These are phyloP conservation scores for Syngnathus floridae DNA, from an alignment of 2,113 vertebrate species.

Conservation along the genomic window DNA sequence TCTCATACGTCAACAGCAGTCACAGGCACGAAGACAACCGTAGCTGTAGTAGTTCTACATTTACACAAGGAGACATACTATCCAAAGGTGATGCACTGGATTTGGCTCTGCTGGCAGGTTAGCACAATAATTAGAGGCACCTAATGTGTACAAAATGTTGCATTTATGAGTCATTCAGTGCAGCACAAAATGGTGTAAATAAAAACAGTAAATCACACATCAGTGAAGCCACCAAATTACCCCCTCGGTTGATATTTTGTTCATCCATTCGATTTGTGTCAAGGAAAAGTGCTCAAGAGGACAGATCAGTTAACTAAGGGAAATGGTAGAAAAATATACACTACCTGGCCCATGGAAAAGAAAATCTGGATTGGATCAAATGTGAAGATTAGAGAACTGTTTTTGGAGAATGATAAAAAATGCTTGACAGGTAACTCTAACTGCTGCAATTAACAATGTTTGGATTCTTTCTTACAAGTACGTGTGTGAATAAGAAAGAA, in stretches of 20 bases:
- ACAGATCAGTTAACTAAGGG: slow-evolving; percentile 24
- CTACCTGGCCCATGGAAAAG: background rate
- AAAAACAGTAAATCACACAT: slow-evolving; percentile 52
- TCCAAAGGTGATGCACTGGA: slow-evolving; percentile 19
- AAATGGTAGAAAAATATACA: slow-evolving; percentile 19
- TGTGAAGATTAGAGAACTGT: background rate
- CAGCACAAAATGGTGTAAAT: slow-evolving; percentile 50
- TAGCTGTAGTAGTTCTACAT: slow-evolving; percentile 35
- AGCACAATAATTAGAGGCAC: slow-evolving; percentile 46
- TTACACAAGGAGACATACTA: slow-evolving; percentile 26
- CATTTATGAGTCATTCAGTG: slow-evolving; percentile 47
- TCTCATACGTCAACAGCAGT: slow-evolving; percentile 59
- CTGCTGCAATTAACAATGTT: background rate
- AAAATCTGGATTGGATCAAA: background rate
- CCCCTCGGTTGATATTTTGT: slow-evolving; percentile 16
- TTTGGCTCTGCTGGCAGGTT: slow-evolving; percentile 28
- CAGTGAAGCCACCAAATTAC: slow-evolving; percentile 22
- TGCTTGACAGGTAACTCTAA: background rate
- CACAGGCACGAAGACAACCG: slow-evolving; percentile 55
- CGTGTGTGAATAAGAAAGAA: too few species aligned
- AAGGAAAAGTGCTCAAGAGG: slow-evolving; percentile 48
- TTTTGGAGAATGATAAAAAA: background rate
- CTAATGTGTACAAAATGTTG: slow-evolving; percentile 44
- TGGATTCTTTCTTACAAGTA: background rate
- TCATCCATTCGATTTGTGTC: slow-evolving; percentile 38